phyloP scores from a whole-genome alignment of 2,113 vertebrate genomes.

The Bufo bufo region DNA sequence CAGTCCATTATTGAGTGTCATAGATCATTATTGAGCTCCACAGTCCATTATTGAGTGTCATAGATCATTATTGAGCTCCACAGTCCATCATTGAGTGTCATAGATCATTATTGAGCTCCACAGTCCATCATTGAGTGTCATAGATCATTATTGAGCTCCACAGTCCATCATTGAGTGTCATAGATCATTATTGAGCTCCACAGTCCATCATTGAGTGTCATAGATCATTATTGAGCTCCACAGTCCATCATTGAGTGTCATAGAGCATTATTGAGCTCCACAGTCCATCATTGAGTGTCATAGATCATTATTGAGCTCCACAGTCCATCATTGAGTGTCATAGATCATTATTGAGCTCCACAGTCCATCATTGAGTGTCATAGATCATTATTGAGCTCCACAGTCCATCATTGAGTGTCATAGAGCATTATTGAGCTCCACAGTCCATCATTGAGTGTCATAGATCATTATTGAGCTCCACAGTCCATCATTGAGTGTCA shows the following conservation, averaged over 20 bases:
- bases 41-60: not conserved
- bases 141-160: not conserved
- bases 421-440: not conserved
- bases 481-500: not conserved
- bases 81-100: not conserved
- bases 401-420: not conserved
- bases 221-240: not conserved
- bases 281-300: not conserved
- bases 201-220: not conserved
- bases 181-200: not conserved
- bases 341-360: not conserved
- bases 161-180: not conserved
- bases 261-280: not conserved
- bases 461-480: not conserved
- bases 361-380: not conserved
- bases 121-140: too few species aligned
- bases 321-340: not conserved
- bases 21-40: not conserved
- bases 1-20: not conserved
- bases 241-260: not conserved
- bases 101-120: not conserved
- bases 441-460: not conserved
- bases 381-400: not conserved
- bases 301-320: not conserved
- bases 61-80: not conserved